These are phyloP conservation scores for Rhea pennata DNA, from an alignment of 2,113 vertebrate species.

Conservation along the genomic window DNA sequence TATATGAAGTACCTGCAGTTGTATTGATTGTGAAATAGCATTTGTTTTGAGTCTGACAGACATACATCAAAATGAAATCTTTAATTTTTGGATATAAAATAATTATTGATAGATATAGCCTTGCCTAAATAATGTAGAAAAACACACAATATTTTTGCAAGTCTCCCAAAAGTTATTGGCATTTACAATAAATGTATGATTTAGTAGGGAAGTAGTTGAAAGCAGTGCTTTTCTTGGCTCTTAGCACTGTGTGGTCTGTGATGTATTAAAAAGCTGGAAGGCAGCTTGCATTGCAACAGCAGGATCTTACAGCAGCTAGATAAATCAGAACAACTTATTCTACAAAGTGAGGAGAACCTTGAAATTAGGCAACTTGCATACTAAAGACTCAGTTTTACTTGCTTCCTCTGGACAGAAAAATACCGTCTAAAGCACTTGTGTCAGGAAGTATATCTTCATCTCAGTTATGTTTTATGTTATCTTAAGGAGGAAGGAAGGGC, in stretches of 20 bases:
- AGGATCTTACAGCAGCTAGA: neutral
- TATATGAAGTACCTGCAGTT: neutral
- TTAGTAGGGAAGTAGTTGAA: neutral
- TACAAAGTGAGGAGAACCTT: conserved; percentile 14
- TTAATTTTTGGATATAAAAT: neutral
- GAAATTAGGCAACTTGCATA: neutral
- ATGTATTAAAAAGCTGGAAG: neutral
- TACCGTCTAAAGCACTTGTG: neutral
- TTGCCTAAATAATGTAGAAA: neutral
- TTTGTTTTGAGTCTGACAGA: neutral
- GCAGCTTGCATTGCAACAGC: neutral
- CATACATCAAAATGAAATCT: neutral
- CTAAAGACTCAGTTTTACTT: neutral
- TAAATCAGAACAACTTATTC: conserved; percentile 20
- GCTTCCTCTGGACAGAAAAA: neutral
- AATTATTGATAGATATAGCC: neutral
- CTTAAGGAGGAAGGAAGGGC: neutral
- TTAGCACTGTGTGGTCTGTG: neutral
- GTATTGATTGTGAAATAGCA: neutral
- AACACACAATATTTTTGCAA: neutral
- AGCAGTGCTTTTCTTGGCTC: neutral
- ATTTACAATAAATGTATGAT: conserved; percentile 2
- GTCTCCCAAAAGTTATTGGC: neutral
- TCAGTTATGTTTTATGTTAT: neutral
- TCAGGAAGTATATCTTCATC: neutral